Evolutionary conservation across 2,113 vertebrate genomes (phyloP), one percentile per base, ranked within the genome.

Genomic region (Cavia porcellus): DNA sequence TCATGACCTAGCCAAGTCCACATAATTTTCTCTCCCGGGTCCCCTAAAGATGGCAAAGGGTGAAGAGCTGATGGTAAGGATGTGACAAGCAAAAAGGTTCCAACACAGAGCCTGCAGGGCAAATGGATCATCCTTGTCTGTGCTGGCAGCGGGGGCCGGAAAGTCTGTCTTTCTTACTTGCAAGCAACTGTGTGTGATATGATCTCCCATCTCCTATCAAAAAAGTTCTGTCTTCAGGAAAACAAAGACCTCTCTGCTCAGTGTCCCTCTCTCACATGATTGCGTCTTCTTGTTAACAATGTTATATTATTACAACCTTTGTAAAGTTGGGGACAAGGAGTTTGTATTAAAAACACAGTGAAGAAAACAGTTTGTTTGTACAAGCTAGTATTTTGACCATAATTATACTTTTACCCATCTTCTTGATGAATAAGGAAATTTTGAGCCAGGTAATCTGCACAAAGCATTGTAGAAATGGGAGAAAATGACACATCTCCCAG

Each of bases 231-330:
- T 92, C 75, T 79, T 79, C 52, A 61, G 88, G 74, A 92, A 97
- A 95, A 97, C 96, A 97, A 96, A 97, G 85, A 86, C 83, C 86
- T 66, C 81, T 97, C 70, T 90, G 85, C 94, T 96, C 42, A n/a
- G 8, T 1, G 32, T 13, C 72, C 22, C 64, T 64, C 62, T 42
- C 57, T 84, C 81, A 70, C 75, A n/a, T 70, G 90, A 94, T 11
- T 74, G 77, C n/a, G 70, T 89, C 90, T 86, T 96, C 89, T 89
- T 95, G 94, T 68, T 90, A 74, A 96, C 95, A 89, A 93, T 80
- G 59, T 89, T 70, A 32, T 70, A 74, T 94, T 95, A 94, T 94
- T 93, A 83, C 42, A 87, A 87, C 47, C 59, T 98, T 92, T 90
- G 38, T 38, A 38, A 55, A 32, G 20, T 77, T 89, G 19, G 5